Evolutionary conservation across 2,797 vertebrate genomes (phyloP).

Genomic region (Scolopax rusticola): DNA sequence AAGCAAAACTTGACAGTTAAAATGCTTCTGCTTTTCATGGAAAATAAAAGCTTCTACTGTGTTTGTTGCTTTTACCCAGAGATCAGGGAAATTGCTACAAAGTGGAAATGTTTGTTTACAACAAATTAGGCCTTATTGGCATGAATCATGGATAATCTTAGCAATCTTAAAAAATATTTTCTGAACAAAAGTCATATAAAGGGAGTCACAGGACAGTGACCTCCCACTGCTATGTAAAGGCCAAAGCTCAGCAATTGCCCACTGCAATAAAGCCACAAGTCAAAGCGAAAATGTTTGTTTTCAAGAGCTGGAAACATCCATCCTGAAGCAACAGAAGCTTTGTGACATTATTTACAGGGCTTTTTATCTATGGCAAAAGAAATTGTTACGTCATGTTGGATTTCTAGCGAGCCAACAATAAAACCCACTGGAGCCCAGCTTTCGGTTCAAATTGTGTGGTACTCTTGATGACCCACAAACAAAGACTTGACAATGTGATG

Average conservation of each 20-base stretch:
- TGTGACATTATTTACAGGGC: neutral
- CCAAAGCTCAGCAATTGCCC: neutral
- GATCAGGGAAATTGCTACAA: conserved; percentile 16
- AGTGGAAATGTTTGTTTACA: conserved; percentile 16
- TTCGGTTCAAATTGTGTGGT: neutral
- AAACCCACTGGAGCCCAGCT: neutral
- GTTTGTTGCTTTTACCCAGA: neutral
- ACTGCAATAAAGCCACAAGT: neutral
- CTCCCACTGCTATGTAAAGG: neutral
- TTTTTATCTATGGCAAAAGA: neutral
- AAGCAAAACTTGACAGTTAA: neutral
- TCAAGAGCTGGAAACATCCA: neutral
- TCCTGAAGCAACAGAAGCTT: neutral
- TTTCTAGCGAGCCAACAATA: neutral
- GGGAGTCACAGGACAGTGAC: neutral
- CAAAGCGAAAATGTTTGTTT: neutral
- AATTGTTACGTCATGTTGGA: neutral
- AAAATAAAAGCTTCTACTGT: neutral
- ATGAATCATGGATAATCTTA: conserved; percentile 18
- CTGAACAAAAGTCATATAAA: conserved; percentile 17
- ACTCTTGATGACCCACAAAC: neutral
- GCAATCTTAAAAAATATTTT: conserved; percentile 1
- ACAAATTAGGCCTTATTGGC: conserved; percentile 9
- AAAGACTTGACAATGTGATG: neutral
- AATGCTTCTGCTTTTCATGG: neutral